Evolutionary conservation across 2,113 vertebrate species (phyloP), one percentile per base, ranked within the genome.

Genomic region (Sclerurus mexicanus): DNA sequence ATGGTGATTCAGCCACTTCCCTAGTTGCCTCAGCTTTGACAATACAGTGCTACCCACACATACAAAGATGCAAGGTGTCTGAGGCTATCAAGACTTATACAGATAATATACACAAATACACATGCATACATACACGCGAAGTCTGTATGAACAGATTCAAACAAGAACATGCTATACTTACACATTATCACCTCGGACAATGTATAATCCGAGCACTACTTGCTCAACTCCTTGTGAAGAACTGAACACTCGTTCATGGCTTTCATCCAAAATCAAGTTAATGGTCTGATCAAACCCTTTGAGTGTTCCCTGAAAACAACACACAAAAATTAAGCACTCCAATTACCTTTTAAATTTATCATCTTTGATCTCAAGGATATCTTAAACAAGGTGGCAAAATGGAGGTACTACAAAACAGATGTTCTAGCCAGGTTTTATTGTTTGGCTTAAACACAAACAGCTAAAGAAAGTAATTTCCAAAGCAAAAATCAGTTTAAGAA

Each of bases 211-310:
- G 84, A 99, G 97, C 16, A 99, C 99, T 60, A 99, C 99, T 98
- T 99, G 99, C 96, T 99, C 99, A 92, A 99, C 99, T 35, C 99
- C 99, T 97, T 99, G 99, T 64, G 98, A 98, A 96, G 99, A 99
- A 95, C 99, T 99, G 97, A 99, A 99, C n/a, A 99, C 99, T 11
- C 99, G 98, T 97, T 99, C 99, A 27, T 99, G 99, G 82, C 99
- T 99, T 98, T 99, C 99, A 92, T 99, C 99, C 97, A 99, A 98
- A 96, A 99, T 99, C 96, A 99, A 98, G 97, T 99, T 99, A 97
- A 99, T 99, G 79, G 99, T 99, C 97, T 99, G 99, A 97, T 99
- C 99, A 96, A 99, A 99, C 88, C 99, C 99, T 97, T 99, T 99
- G 69, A 99, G 97, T 1, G 99, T 99, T 63, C 99, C 99, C 99